These are phyloP conservation scores for Whitmania pigra DNA, from an alignment of 1,140 invertebrate genomes.

Conservation along the genomic window DNA sequence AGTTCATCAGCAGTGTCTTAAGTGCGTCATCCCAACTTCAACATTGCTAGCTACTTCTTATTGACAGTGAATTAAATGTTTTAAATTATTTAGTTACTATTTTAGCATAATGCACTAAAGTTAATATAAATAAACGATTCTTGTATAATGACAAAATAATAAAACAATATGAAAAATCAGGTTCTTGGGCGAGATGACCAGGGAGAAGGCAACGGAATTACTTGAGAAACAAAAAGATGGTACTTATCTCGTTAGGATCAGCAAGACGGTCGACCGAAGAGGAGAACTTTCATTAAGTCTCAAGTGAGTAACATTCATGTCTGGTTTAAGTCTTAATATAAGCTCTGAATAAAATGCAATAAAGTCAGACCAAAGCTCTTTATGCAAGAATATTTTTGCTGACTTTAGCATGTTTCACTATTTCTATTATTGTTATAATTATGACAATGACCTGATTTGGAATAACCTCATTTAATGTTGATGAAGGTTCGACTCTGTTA, in stretches of 20 bases:
- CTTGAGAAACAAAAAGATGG: slow-evolving; percentile 67
- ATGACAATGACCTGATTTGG: neutral
- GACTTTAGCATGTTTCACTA: neutral
- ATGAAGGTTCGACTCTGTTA: slow-evolving; percentile 45
- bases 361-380: neutral
- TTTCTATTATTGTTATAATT: neutral
- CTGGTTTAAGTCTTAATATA: slow-evolving; percentile 1
- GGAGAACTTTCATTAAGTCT: slow-evolving; percentile 66
- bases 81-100: too few species aligned
- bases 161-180: slow-evolving; percentile 26
- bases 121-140: too few species aligned
- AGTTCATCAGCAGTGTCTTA: too few species aligned
- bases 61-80: too few species aligned
- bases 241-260: slow-evolving; percentile 72
- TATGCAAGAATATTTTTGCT: neutral
- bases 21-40: too few species aligned
- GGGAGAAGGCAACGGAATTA: slow-evolving; percentile 60
- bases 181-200: slow-evolving; percentile 70
- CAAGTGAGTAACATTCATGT: slow-evolving; percentile 53
- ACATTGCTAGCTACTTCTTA: too few species aligned
- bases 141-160: neutral
- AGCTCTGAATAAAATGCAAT: neutral
- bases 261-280: slow-evolving; percentile 47
- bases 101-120: too few species aligned
- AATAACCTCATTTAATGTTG: neutral